Percentiles rank a stretch among this genome's conserved stretches.
These are phyloP conservation scores for Trichogramma dendrolimi DNA, from an alignment of 2,888 invertebrate genomes.

Conservation along the genomic window DNA sequence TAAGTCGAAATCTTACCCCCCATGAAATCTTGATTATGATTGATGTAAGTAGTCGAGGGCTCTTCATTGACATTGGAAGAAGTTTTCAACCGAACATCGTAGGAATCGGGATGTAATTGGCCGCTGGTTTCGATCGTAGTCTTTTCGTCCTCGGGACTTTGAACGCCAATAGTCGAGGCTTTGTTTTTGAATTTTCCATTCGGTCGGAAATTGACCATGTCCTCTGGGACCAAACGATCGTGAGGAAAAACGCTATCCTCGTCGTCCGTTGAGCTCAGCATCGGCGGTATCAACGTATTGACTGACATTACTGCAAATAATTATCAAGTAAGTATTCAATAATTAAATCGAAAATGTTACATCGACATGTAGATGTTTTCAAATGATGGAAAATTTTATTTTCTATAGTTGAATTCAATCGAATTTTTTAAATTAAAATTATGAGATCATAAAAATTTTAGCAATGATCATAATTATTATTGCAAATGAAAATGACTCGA, in stretches of 20 bases:
- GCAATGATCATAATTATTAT: too few relatives aligned
- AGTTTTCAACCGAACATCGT: conserved; percentile 40
- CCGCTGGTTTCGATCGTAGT: conserved; percentile 44
- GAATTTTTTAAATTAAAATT: not conserved
- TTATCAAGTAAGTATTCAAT: not conserved
- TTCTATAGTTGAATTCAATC: not conserved
- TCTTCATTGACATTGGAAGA: conserved; percentile 30
- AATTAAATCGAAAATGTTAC: too few relatives aligned
- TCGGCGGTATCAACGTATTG: conserved; percentile 16
- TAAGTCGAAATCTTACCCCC: conserved; percentile 8
- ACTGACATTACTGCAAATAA: not conserved
- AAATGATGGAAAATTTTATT: too few relatives aligned
- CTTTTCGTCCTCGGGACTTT: conserved; percentile 16
- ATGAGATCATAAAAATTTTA: not conserved
- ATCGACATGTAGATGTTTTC: too few relatives aligned
- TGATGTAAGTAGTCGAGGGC: not conserved
- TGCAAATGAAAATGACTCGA: too few relatives aligned
- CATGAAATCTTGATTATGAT: not conserved
- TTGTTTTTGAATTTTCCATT: conserved; percentile 46
- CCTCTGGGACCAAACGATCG: conserved; percentile 43
- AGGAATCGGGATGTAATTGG: conserved; percentile 43
- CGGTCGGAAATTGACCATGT: conserved; percentile 41
- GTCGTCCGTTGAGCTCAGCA: conserved; percentile 17
- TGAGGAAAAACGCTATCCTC: conserved; percentile 42
- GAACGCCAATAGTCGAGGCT: conserved; percentile 28